Conservation (phyloP, 2,888 invertebrate genomes). For the Yponomeuta sedellus region DNA sequence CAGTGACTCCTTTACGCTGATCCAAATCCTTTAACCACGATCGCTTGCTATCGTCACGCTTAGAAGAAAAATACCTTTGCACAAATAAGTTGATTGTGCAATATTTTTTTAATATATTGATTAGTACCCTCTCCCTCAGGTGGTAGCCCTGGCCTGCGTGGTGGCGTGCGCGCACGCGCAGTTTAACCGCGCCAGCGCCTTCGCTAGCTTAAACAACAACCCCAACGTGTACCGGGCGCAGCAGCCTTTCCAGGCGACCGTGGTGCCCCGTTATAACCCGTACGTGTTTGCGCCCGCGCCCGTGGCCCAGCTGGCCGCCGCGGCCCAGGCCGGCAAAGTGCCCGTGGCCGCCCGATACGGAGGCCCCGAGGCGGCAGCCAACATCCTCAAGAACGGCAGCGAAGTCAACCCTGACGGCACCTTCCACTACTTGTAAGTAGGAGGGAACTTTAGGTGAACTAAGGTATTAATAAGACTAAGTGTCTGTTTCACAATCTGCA, state of each 20-base stretch:
- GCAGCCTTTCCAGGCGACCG: not conserved
- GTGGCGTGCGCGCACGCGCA: slow-evolving; percentile 15
- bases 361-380: slow-evolving; percentile 36
- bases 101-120: too few species aligned
- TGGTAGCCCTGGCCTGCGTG: slow-evolving; percentile 20
- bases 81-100: too few species aligned
- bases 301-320: slow-evolving; percentile 6
- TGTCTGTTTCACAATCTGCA: too few species aligned
- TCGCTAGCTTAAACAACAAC: slow-evolving; percentile 19
- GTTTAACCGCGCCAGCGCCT: slow-evolving; percentile 19
- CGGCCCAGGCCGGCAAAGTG: slow-evolving; percentile 11
- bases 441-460: slow-evolving; percentile 3
- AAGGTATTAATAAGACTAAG: too few species aligned
- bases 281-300: not conserved
- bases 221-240: slow-evolving; percentile 8
- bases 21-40: too few species aligned
- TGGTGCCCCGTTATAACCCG: not conserved
- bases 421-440: slow-evolving; percentile 71
- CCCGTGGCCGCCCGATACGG: slow-evolving; percentile 20
- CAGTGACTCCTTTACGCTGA: too few species aligned
- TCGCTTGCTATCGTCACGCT: too few species aligned
- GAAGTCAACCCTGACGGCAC: slow-evolving; percentile 71
- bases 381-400: slow-evolving; percentile 52
- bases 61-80: too few species aligned
- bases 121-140: slow-evolving; percentile 12